phyloP scores from a whole-genome alignment of 1,140 invertebrate genomes.

The Lerema accius region DNA sequence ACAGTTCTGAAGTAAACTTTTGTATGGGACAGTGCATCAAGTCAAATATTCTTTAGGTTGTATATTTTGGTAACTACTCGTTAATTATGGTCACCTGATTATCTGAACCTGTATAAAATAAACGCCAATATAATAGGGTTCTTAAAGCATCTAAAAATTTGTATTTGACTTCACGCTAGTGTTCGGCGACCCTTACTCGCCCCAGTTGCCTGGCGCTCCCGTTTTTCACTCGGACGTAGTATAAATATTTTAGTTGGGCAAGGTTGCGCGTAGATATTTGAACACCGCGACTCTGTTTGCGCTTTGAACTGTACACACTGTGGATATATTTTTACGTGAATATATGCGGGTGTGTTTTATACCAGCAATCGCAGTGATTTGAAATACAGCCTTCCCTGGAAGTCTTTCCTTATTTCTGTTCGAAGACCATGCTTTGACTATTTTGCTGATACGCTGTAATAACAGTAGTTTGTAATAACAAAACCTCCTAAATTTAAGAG shows the following conservation, averaged over 20 bases:
- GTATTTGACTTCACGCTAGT: slow-evolving; percentile 10
- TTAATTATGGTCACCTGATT: no score
- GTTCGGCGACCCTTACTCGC: not conserved
- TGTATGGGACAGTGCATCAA: no score
- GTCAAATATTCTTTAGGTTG: no score
- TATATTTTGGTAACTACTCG: no score
- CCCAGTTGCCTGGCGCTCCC: slow-evolving; percentile 9
- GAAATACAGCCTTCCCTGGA: not conserved
- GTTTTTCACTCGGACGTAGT: slow-evolving; percentile 29
- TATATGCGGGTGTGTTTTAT: slow-evolving; percentile 2
- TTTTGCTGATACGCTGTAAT: no score
- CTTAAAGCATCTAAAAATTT: no score
- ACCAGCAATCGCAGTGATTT: not conserved
- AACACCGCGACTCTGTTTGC: slow-evolving; percentile 15
- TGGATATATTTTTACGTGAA: slow-evolving; percentile 1
- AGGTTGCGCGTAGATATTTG: slow-evolving; percentile 27
- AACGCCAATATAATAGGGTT: no score
- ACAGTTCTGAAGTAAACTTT: no score
- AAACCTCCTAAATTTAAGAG: no score
- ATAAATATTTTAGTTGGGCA: slow-evolving; percentile 34
- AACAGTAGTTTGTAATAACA: no score
- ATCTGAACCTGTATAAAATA: no score
- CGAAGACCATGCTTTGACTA: not conserved
- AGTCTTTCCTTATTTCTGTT: not conserved
- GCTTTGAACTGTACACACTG: slow-evolving; percentile 1